These are phyloP conservation scores for Sinosuthora webbiana DNA, from an alignment of 2,113 vertebrate species.

Conservation along the genomic window DNA sequence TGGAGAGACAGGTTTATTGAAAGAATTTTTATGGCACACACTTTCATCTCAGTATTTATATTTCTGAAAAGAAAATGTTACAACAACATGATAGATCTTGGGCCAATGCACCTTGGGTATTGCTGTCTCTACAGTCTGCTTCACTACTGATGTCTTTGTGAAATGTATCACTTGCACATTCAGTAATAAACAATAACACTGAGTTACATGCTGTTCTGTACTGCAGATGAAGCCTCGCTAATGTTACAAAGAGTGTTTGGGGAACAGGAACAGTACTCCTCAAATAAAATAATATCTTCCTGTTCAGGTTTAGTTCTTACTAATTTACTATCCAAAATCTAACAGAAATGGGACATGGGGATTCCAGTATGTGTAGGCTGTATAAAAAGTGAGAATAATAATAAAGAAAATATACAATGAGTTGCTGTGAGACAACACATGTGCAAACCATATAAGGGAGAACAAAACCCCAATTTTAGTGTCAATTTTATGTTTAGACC, in stretches of 20 bases:
- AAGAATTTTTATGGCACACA: background rate
- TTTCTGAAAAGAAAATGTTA: background rate
- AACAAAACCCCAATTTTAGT: accelerated
- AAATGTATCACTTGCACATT: background rate
- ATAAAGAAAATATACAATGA: background rate
- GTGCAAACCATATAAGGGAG: background rate
- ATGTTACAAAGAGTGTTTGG: background rate
- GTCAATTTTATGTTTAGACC: background rate
- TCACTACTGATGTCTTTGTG: background rate
- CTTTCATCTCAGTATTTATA: background rate
- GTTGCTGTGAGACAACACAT: background rate
- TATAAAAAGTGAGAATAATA: background rate
- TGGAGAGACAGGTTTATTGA: background rate
- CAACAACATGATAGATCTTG: background rate
- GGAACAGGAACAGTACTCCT: background rate
- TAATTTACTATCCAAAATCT: background rate
- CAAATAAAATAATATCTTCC: background rate
- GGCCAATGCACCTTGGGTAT: background rate
- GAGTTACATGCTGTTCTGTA: background rate
- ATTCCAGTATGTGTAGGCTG: background rate
- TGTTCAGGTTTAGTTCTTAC: background rate
- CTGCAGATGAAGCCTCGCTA: background rate
- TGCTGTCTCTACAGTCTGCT: background rate
- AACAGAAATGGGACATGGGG: background rate
- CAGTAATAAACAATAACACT: background rate